Conservation (phyloP, 2,113 vertebrate genomes). For the Chitala chitala region DNA sequence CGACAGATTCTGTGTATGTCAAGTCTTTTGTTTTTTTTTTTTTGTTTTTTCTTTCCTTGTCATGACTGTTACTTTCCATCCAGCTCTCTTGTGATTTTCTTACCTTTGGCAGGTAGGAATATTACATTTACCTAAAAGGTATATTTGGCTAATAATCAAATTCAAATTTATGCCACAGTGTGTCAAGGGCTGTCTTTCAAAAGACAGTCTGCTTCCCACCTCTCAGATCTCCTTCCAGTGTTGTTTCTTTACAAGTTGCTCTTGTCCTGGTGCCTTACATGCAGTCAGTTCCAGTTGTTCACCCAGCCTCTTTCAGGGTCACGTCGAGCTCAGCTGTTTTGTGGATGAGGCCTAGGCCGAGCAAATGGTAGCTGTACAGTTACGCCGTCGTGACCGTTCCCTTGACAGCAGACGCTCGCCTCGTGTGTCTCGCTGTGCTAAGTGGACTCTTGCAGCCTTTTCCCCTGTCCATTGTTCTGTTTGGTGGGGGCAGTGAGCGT, state of each 20-base stretch:
- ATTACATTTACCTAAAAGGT: slow-evolving; percentile 14
- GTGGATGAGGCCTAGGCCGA: no score
- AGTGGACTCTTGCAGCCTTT: no score
- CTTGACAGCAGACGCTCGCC: no score
- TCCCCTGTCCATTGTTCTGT: slow-evolving; percentile 52
- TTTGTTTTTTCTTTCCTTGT: not conserved
- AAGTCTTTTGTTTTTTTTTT: not conserved
- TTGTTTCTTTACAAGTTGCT: not conserved
- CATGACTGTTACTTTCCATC: slow-evolving; percentile 3
- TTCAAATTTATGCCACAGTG: slow-evolving; percentile 19
- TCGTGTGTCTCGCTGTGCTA: no score
- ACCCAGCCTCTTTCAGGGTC: not conserved
- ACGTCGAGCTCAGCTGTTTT: not conserved
- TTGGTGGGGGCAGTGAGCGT: no score
- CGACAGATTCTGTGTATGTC: not conserved
- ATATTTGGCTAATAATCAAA: slow-evolving; percentile 20
- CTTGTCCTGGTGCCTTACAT: not conserved
- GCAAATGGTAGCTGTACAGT: no score
- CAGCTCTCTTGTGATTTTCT: slow-evolving; percentile 10
- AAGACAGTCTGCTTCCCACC: not conserved
- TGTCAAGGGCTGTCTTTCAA: slow-evolving; percentile 7
- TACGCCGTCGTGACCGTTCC: no score
- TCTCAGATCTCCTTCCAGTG: not conserved
- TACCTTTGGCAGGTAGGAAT: slow-evolving; percentile 8
- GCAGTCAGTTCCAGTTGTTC: not conserved